Conservation (phyloP, 2,797 vertebrate genomes). For the Danio choprae region DNA sequence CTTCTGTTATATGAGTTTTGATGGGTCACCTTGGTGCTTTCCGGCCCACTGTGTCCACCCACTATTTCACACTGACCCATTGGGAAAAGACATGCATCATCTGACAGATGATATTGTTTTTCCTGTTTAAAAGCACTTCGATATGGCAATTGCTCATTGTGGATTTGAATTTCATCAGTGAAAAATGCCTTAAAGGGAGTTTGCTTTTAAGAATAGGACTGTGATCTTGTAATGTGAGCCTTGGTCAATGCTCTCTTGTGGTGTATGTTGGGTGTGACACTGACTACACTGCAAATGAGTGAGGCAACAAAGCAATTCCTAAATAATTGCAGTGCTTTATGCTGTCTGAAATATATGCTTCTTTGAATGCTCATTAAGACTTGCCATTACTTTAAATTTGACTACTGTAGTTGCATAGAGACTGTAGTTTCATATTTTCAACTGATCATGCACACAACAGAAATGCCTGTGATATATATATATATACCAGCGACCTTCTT, state of each 20-base stretch:
- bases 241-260: background rate
- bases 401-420: background rate
- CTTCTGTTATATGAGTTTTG: background rate
- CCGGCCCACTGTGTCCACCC: background rate
- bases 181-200: conserved; percentile 47
- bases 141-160: conserved; percentile 51
- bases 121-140: conserved; percentile 44
- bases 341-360: background rate
- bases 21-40: conserved; percentile 44
- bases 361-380: background rate
- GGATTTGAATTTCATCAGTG: conserved; percentile 44
- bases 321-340: background rate
- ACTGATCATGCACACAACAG: background rate
- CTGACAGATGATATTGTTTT: conserved; percentile 60
- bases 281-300: background rate
- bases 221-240: background rate
- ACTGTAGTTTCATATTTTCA: too few relatives aligned
- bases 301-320: background rate
- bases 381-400: background rate
- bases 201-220: conserved; percentile 45
- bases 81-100: conserved; percentile 55
- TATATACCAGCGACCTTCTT: too few relatives aligned
- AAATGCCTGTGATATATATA: background rate
- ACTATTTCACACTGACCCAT: conserved; percentile 9
- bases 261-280: background rate